A percentile compares a stretch with the other conserved stretches of the same genome.
Conservation (phyloP, 2,113 vertebrate species). For the Notothenia rossii region DNA sequence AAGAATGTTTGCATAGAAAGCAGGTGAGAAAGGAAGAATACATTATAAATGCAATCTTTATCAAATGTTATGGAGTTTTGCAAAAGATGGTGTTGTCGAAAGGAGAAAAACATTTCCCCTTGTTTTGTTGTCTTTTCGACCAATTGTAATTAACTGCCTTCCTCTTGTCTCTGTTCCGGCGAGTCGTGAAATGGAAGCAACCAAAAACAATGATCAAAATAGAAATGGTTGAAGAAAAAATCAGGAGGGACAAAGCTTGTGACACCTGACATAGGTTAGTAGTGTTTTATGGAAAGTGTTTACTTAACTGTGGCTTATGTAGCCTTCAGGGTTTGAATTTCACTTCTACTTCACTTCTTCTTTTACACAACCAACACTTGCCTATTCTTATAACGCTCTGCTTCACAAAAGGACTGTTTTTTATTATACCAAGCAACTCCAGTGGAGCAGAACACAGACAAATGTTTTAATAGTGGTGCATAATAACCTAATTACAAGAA, state of each 20-base stretch:
- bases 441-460: slow-evolving; percentile 18
- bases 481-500: slow-evolving; percentile 30
- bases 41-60: not conserved
- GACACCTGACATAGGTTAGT: not conserved
- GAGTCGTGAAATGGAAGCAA: not conserved
- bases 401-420: slow-evolving; percentile 3
- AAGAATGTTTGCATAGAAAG: not conserved
- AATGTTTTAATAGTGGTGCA: slow-evolving; percentile 20
- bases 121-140: not conserved
- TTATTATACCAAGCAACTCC: not conserved
- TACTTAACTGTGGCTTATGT: not conserved
- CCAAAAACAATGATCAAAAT: not conserved
- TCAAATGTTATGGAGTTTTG: not conserved
- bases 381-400: slow-evolving; percentile 9
- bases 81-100: not conserved
- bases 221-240: not conserved
- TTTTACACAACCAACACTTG: not conserved
- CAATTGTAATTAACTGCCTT: not conserved
- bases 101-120: not conserved
- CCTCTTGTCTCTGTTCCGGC: not conserved
- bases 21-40: not conserved
- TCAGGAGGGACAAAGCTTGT: not conserved
- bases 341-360: too few species aligned
- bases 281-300: not conserved
- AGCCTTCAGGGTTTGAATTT: not conserved